These are phyloP conservation scores for Exaiptasia diaphana DNA, from an alignment of 64 coral and sea anemone genomes.

Conservation along the genomic window DNA sequence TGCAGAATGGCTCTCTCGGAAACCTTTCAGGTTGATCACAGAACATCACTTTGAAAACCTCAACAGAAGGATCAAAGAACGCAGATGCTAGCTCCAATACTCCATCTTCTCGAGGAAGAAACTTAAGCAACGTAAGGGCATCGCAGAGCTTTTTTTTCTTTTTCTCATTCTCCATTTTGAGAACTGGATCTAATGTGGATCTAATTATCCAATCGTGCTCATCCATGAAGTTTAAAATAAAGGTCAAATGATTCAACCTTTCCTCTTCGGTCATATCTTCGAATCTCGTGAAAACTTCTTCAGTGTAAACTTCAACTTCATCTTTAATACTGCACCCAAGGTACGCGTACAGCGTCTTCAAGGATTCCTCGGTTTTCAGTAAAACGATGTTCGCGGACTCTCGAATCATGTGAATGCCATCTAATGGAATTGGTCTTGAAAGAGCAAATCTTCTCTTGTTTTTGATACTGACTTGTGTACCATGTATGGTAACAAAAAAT, in stretches of 20 bases:
- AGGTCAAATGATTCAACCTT: slow-evolving; percentile 1
- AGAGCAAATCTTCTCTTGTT: background rate
- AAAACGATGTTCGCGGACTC: background rate
- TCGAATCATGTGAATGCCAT: slow-evolving; percentile 1
- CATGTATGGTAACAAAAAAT: slow-evolving; percentile 14
- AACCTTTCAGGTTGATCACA: background rate
- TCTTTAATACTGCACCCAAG: background rate
- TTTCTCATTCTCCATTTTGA: background rate
- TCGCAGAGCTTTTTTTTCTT: background rate
- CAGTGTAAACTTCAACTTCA: slow-evolving; percentile 4
- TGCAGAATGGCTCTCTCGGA: background rate
- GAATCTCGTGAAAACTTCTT: background rate
- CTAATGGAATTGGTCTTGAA: background rate
- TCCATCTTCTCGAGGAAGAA: background rate
- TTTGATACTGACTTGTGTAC: background rate
- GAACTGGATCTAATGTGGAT: background rate
- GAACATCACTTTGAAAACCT: slow-evolving; percentile 28
- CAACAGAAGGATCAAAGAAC: slow-evolving; percentile 16
- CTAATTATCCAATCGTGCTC: too few relatives aligned
- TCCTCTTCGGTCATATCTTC: background rate
- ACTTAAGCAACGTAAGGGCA: background rate
- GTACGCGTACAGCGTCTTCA: background rate
- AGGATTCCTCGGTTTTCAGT: background rate
- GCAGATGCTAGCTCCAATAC: background rate
- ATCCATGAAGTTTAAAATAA: background rate